Evolutionary conservation across 2,888 invertebrate genomes (phyloP).

Genomic region (Eupsilia transversa): DNA sequence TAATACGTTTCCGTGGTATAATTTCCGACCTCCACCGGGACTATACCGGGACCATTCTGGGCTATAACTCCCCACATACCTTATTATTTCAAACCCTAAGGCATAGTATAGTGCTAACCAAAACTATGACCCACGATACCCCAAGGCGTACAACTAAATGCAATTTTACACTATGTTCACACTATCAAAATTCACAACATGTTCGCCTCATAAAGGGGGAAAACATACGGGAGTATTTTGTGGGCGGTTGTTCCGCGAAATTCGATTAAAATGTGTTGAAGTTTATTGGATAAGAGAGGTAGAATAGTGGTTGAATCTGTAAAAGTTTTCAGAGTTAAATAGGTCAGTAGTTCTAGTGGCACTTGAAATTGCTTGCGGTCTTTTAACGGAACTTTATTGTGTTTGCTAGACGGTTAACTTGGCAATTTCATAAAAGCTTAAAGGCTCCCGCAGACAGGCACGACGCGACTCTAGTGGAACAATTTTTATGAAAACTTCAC

Average conservation of each 20-base stretch:
- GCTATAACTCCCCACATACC: not conserved
- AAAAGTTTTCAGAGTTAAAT: conserved; percentile 25
- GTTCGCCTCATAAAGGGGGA: conserved; percentile 75
- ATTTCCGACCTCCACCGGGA: no score
- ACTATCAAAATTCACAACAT: conserved; percentile 86
- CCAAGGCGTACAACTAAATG: conserved; percentile 75
- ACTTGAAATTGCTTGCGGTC: conserved; percentile 21
- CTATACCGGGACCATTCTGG: no score
- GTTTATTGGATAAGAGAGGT: conserved; percentile 11
- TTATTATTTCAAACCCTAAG: conserved; percentile 17
- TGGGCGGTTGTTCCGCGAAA: conserved; percentile 30
- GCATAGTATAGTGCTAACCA: conserved; percentile 12
- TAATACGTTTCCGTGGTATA: no score
- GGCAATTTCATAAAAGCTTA: conserved; percentile 23
- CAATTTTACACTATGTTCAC: conserved; percentile 83
- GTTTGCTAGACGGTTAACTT: conserved; percentile 13
- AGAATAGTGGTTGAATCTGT: conserved; percentile 9
- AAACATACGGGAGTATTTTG: conserved; percentile 70
- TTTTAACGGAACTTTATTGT: conserved; percentile 28
- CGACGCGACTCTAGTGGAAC: no score
- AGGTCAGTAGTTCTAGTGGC: conserved; percentile 21
- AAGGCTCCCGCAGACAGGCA: no score
- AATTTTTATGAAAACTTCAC: no score
- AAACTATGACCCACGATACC: conserved; percentile 61
- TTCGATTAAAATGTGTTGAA: conserved; percentile 36